phyloP scores from a whole-genome alignment of 1,140 invertebrate genomes.

The Zophobas atratus region DNA sequence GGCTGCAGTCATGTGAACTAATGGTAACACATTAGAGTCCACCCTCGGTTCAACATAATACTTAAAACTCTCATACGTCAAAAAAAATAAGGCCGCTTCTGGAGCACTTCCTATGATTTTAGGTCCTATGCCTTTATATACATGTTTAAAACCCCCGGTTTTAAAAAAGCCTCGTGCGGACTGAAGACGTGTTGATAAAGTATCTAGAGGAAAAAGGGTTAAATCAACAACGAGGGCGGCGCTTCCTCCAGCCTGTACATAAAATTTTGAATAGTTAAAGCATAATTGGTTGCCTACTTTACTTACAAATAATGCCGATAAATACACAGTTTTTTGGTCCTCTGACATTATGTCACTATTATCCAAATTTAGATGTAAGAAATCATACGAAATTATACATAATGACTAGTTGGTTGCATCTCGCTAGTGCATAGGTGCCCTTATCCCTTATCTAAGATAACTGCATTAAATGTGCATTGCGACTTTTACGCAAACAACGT shows the following conservation, averaged over 20 bases:
- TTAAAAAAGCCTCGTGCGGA: conserved; percentile 89
- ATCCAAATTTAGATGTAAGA: too few species aligned
- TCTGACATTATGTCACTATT: too few species aligned
- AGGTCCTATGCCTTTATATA: conserved; percentile 91
- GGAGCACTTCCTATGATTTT: conserved; percentile 91
- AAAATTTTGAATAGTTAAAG: conserved; percentile 13
- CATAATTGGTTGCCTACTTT: conserved; percentile 32
- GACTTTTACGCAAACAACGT: too few species aligned
- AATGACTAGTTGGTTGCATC: too few species aligned
- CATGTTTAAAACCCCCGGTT: conserved; percentile 89
- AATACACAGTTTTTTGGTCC: conserved; percentile 47
- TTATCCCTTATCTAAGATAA: too few species aligned
- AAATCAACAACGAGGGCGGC: conserved; percentile 86
- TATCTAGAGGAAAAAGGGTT: conserved; percentile 92
- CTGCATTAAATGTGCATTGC: too few species aligned
- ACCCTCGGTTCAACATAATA: conserved; percentile 69
- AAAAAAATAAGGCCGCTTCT: conserved; percentile 94
- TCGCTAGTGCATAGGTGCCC: too few species aligned
- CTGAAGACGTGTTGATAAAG: conserved; percentile 94
- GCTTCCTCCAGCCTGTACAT: conserved; percentile 79
- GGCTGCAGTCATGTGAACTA: conserved; percentile 88
- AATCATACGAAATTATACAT: too few species aligned
- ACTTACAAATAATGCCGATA: conserved; percentile 58
- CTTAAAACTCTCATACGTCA: conserved; percentile 92
- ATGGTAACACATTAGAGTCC: conserved; percentile 72